phyloP scores from a whole-genome alignment of 2,888 invertebrate species.

The Cheilosia pagana region DNA sequence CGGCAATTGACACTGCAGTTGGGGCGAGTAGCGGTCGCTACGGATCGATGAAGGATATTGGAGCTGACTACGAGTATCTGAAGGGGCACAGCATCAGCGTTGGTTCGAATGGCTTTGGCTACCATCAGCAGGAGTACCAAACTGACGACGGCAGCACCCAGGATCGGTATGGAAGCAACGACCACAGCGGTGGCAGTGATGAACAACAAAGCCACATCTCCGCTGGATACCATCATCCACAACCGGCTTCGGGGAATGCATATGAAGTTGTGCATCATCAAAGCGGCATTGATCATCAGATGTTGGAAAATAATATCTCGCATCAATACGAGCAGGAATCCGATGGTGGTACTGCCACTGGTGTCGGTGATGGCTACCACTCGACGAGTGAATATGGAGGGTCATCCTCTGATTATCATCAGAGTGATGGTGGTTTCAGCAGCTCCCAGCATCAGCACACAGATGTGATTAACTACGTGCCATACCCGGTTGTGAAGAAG shows the following conservation, averaged over 20 bases:
- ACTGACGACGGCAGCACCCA: conserved; percentile 35
- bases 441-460: conserved; percentile 83
- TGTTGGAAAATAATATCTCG: conserved; percentile 81
- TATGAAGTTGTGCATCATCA: conserved; percentile 59
- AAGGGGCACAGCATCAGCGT: conserved; percentile 34
- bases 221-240: conserved; percentile 68
- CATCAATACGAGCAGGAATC: conserved; percentile 79
- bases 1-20: conserved; percentile 63
- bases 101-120: conserved; percentile 44
- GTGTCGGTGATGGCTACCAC: conserved; percentile 34
- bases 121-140: conserved; percentile 50
- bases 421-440: conserved; percentile 73
- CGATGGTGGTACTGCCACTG: conserved; percentile 73
- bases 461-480: conserved; percentile 86
- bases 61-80: conserved; percentile 71
- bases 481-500: conserved; percentile 88
- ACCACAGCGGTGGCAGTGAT: conserved; percentile 76
- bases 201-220: conserved; percentile 76
- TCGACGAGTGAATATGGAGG: conserved; percentile 70
- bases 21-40: conserved; percentile 79
- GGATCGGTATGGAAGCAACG: conserved; percentile 64
- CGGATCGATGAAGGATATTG: conserved; percentile 77
- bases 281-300: conserved; percentile 80
- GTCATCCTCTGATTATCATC: conserved; percentile 77
- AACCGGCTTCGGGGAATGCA: conserved; percentile 44